Evolutionary conservation across 2,113 vertebrate genomes (phyloP).

Genomic region (Rhodinocichla rosea): DNA sequence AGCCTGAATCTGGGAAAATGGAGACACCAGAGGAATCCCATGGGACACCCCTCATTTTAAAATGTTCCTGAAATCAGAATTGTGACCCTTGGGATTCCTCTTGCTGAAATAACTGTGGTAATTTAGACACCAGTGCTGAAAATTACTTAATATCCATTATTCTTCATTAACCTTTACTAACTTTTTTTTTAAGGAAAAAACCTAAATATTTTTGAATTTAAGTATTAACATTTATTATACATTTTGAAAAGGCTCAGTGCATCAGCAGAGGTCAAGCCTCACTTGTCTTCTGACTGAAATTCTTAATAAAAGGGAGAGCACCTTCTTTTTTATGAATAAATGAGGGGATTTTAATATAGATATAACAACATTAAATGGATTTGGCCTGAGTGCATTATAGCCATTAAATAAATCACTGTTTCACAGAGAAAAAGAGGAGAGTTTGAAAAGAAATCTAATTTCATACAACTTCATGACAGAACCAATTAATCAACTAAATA

Average conservation of each 20-base stretch:
- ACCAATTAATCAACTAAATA: conserved; percentile 66
- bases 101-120: neutral
- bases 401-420: conserved; percentile 76
- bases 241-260: conserved; percentile 29
- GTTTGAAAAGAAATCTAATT: conserved; percentile 66
- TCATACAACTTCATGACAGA: conserved; percentile 66
- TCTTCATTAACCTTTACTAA: neutral
- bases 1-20: too few relatives aligned
- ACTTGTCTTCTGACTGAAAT: conserved; percentile 57
- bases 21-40: neutral
- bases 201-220: neutral
- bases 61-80: neutral
- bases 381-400: conserved; percentile 68
- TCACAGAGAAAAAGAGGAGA: conserved; percentile 51
- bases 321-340: conserved; percentile 60
- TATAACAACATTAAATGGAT: conserved; percentile 73
- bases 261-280: conserved; percentile 54
- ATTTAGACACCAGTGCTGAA: neutral
- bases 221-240: neutral
- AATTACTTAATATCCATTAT: neutral
- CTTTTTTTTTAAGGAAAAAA: too few relatives aligned
- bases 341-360: conserved; percentile 72
- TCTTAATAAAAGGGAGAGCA: neutral
- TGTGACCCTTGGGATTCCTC: neutral
- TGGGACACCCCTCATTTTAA: rapidly evolving